Percentiles rank a stretch among this genome's conserved stretches.
Evolutionary conservation across 2,888 invertebrate species (phyloP).

Genomic region (Pseudococcus longispinus): DNA sequence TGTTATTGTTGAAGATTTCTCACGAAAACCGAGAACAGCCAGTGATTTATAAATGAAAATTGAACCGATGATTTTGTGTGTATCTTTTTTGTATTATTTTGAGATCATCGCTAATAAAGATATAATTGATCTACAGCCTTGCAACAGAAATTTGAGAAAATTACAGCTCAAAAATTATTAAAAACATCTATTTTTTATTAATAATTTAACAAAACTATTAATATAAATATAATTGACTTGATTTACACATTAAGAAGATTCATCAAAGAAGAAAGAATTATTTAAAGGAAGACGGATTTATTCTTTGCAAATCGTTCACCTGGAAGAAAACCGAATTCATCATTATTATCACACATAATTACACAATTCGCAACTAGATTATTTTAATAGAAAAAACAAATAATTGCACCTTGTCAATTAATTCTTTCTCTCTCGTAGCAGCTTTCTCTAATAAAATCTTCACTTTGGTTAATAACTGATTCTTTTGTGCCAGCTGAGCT

Average conservation of each 20-base stretch:
- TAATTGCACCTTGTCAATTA: slow-evolving; percentile 68
- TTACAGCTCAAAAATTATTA: neutral
- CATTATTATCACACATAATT: neutral
- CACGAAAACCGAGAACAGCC: neutral
- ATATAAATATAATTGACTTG: slow-evolving; percentile 7
- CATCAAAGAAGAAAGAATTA: slow-evolving; percentile 13
- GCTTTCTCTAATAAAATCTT: slow-evolving; percentile 71
- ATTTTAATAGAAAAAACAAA: neutral
- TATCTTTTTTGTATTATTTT: no score
- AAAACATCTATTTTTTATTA: neutral
- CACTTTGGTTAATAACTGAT: slow-evolving; percentile 70
- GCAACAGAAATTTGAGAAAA: neutral
- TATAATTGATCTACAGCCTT: neutral
- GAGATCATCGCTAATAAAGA: neutral
- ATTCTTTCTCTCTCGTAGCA: slow-evolving; percentile 70
- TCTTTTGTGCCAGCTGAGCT: slow-evolving; percentile 69
- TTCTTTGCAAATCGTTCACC: slow-evolving; percentile 39
- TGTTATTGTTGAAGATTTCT: neutral
- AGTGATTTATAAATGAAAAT: neutral
- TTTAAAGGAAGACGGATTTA: slow-evolving; percentile 35
- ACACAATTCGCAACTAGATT: neutral
- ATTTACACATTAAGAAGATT: neutral
- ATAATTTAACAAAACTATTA: neutral
- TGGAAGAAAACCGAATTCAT: neutral
- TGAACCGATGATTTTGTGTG: neutral